A percentile compares a stretch with the other conserved stretches of the same genome.
Evolutionary conservation across 2,888 invertebrate genomes (phyloP).

Genomic region (Cantharis rustica): DNA sequence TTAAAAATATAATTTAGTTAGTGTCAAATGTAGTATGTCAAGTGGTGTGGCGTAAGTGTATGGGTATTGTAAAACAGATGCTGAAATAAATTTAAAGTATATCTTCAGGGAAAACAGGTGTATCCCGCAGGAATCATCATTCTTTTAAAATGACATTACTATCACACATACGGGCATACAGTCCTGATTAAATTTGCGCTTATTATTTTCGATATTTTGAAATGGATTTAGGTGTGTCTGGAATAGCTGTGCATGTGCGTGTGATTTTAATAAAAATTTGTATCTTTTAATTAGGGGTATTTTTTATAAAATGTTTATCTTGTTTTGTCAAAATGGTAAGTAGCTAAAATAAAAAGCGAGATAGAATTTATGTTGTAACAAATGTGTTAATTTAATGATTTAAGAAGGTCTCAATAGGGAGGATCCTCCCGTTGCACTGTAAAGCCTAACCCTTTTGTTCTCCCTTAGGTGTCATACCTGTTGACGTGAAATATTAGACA

Average conservation of each 20-base stretch:
- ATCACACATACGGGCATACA: constrained; percentile 51
- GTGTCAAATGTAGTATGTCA: neutral
- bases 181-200: constrained; percentile 56
- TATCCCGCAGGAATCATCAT: constrained; percentile 55
- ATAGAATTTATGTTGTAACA: constrained; percentile 22
- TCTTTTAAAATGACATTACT: constrained; percentile 56
- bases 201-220: constrained; percentile 49
- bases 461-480: constrained; percentile 40
- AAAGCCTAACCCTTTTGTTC: constrained; percentile 37
- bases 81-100: constrained; percentile 50
- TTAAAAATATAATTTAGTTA: neutral
- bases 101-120: constrained; percentile 50
- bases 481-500: constrained; percentile 42
- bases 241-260: constrained; percentile 45
- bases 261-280: constrained; percentile 40
- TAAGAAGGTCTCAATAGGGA: constrained; percentile 37
- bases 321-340: neutral
- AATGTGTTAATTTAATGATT: constrained; percentile 37
- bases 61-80: constrained; percentile 23
- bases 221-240: constrained; percentile 44
- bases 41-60: neutral
- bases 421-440: constrained; percentile 21
- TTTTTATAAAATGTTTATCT: constrained; percentile 2
- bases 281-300: constrained; percentile 21
- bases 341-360: constrained; percentile 14